Evolutionary conservation across 2,888 invertebrate genomes (phyloP), one percentile per base, ranked within the genome.

Genomic region (Nomada lathburiana): DNA sequence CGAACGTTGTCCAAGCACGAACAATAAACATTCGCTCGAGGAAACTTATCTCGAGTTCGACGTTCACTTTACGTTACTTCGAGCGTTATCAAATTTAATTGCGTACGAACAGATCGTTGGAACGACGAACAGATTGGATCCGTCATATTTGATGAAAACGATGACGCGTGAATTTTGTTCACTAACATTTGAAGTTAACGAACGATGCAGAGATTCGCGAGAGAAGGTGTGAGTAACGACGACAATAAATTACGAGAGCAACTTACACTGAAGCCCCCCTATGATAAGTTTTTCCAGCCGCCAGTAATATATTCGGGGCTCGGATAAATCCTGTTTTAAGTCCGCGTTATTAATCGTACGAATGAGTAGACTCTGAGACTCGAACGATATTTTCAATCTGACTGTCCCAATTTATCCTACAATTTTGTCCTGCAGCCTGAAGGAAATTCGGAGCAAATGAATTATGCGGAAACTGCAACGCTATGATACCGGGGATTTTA

Each of bases 11-110:
- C 70, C 18, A 63, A 36, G 47, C 60, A 20, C 47, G 55, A 81
- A 73, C 82, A 82, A 76, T 69, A 83, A 83, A 82, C 68, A 82
- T 53, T 16, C 26, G 36, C 52, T 53, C 47, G 16, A 0, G 0
- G 16, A 13, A 76, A 70, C 53, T 83, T 76, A 57, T 55, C 50
- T 55, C 29, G 44, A 50, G 62, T n/a, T 20, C 52, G 73, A 73
- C 74, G 76, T 63, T 71, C 57, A 47, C 62, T 23, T n/a, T 16
- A 20, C 52, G 20, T 57, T n/a, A 26, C 1, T 0, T 64, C 50
- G 20, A 3, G 16, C n/a, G 44, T 47, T 65, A 55, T 57, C 53
- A 16, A 65, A 47, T 11, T 47, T 47, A 2, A 13, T 47, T 16
- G 9, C 60, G 60, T 9, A n/a, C n/a, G 60, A 13, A 26, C 29